phyloP scores from a whole-genome alignment of 2,888 invertebrate genomes.

The Ctena decussata region DNA sequence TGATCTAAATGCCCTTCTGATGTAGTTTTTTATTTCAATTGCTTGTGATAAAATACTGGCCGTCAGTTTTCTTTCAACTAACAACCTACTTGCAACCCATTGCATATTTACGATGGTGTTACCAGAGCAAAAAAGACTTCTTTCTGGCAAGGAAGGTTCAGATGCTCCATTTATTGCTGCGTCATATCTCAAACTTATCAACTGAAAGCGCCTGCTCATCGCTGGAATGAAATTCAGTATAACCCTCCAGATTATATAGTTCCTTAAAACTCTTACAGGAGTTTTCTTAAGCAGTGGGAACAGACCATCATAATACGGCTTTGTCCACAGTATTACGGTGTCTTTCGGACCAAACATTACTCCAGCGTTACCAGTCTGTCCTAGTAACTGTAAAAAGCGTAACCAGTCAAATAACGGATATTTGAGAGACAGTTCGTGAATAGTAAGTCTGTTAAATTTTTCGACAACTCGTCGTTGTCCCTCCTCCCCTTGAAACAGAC shows the following conservation, averaged over 20 bases:
- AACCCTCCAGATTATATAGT: conserved; percentile 35
- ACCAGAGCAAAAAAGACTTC: conserved; percentile 17
- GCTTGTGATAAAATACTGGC: neutral
- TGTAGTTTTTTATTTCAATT: conserved; percentile 11
- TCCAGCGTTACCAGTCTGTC: neutral
- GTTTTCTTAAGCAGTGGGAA: neutral
- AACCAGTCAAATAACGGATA: conserved; percentile 39
- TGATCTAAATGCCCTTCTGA: neutral
- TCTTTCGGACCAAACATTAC: neutral
- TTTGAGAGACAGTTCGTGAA: conserved; percentile 27
- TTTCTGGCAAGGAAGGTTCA: conserved; percentile 7
- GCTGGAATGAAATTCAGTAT: conserved; percentile 25
- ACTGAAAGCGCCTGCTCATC: neutral
- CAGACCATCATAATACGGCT: conserved; percentile 28
- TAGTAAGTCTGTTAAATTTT: conserved; percentile 17
- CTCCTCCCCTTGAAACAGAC: conserved; percentile 9
- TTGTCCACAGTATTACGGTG: conserved; percentile 28
- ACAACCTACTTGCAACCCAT: conserved; percentile 27
- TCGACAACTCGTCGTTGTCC: conserved; percentile 12
- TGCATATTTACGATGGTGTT: conserved; percentile 4
- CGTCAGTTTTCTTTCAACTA: conserved; percentile 2
- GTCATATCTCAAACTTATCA: conserved; percentile 18
- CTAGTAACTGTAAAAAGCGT: conserved; percentile 11
- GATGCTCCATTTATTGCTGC: conserved; percentile 26
- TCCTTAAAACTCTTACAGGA: conserved; percentile 18